phyloP scores from a whole-genome alignment of 2,797 vertebrate genomes.

The Malacoctenus gilli region DNA sequence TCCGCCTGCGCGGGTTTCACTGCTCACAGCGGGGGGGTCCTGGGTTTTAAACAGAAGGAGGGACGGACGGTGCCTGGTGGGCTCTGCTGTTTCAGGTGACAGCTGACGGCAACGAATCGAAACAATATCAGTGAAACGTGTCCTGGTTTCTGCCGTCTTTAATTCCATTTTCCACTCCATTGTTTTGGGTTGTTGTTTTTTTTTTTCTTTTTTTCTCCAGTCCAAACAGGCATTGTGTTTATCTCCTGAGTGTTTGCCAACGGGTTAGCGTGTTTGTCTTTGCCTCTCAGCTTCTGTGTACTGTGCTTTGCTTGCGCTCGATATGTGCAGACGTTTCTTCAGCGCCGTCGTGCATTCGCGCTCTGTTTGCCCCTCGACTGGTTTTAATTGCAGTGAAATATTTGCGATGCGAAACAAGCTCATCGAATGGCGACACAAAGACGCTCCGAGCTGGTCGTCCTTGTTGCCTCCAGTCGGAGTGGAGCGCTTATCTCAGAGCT shows the following conservation, averaged over 20 bases:
- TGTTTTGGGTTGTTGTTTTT: conserved; percentile 4
- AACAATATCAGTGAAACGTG: background rate
- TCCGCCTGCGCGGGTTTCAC: too few relatives aligned
- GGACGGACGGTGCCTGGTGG: background rate
- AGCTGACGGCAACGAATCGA: background rate
- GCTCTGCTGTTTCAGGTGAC: background rate
- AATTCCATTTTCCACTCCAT: conserved; percentile 9
- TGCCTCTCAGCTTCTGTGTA: conserved; percentile 25
- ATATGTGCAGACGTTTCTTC: conserved; percentile 12
- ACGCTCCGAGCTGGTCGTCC: too few relatives aligned
- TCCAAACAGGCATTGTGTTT: background rate
- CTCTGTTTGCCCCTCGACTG: conserved; percentile 24
- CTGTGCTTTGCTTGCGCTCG: conserved; percentile 34
- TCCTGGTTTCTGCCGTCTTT: background rate
- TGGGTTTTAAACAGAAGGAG: too few relatives aligned
- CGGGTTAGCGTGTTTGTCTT: conserved; percentile 41
- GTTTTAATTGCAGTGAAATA: conserved; percentile 49
- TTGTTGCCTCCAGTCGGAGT: too few relatives aligned
- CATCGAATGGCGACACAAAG: conserved; percentile 16
- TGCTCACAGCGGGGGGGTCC: too few relatives aligned
- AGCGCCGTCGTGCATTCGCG: background rate
- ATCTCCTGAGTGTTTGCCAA: conserved; percentile 43
- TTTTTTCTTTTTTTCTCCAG: too few relatives aligned
- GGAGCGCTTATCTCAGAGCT: too few relatives aligned
- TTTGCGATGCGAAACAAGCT: conserved; percentile 50